Evolutionary conservation across 2,888 invertebrate species (phyloP), one percentile per base, ranked within the genome.

Genomic region (Ctena decussata): DNA sequence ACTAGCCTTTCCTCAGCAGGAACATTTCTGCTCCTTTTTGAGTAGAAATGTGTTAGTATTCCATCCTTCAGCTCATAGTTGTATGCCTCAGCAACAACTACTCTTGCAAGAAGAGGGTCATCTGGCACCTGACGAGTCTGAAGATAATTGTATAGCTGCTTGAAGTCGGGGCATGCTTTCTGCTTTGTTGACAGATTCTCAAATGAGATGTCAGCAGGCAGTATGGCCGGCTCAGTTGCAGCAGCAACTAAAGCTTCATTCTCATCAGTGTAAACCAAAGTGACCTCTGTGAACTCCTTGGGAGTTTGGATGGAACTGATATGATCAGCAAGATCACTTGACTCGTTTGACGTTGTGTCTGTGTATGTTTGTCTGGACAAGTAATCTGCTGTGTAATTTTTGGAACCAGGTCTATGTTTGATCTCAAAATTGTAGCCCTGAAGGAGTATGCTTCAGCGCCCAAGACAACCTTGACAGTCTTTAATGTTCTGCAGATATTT

Each of bases 401-500:
- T 49, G 12, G 69, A 21, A 6, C 89, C 85, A 35, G 79, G 21
- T 49, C 46, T 82, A 27, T 77, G 82, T 8, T 37, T 21, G 12
- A 77, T 60, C 21, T 77, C 60, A 70, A 82, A 72, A 35, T 73
- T 27, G 41, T 73, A 85, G 6, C 69, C 80, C 69, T 85, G 85
- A n/a, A 85, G 71, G 18, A 65, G 35, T 21, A 84, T 12, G 39
- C 78, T 35, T 85, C 87, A 89, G 44, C 85, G n/a, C 0, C 81
- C 81, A 35, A 89, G 71, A n/a, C 84, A 24, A 8, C 89, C 80
- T 39, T 78, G 73, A 53, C 70, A 71, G 27, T 80, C 79, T 39
- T 91, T 89, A 21, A 84, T 82, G 2, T 80, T 78, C 30, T 89
- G 77, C 2, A 91, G 72, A 39, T 78, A 91, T 70, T 85, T 85